Evolutionary conservation across 1,140 invertebrate species (phyloP).

Genomic region (Drosophila orena): DNA sequence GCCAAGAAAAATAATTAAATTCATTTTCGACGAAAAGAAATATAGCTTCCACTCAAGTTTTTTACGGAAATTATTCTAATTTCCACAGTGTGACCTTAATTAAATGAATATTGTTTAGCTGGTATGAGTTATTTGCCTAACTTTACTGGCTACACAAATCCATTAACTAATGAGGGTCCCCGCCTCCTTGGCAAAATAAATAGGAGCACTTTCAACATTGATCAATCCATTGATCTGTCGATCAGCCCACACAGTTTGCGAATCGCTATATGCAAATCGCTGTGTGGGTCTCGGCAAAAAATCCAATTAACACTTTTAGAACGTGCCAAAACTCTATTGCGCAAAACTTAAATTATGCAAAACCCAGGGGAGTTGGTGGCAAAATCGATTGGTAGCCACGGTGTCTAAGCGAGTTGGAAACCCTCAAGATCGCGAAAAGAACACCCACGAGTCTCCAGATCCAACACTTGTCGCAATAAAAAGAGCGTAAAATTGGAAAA

Average conservation of each 20-base stretch:
- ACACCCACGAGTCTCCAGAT: too few species aligned
- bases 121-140: too few species aligned
- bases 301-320: slow-evolving; percentile 68
- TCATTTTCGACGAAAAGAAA: neutral
- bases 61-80: too few species aligned
- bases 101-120: too few species aligned
- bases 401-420: slow-evolving; percentile 47
- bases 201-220: slow-evolving; percentile 31
- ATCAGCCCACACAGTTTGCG: slow-evolving; percentile 25
- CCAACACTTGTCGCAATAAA: slow-evolving; percentile 28
- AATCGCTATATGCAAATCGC: slow-evolving; percentile 19
- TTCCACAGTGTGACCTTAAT: too few species aligned
- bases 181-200: slow-evolving; percentile 17
- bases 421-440: slow-evolving; percentile 35
- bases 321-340: slow-evolving; percentile 66
- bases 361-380: slow-evolving; percentile 22
- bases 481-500: neutral
- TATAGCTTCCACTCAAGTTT: neutral
- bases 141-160: too few species aligned
- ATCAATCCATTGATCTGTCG: slow-evolving; percentile 46
- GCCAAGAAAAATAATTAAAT: neutral
- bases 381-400: slow-evolving; percentile 57
- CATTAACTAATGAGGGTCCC: slow-evolving; percentile 26
- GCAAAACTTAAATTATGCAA: slow-evolving; percentile 71
- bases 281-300: slow-evolving; percentile 27